Conservation (phyloP, 2,888 invertebrate genomes). For the Zeuzera pyrina region DNA sequence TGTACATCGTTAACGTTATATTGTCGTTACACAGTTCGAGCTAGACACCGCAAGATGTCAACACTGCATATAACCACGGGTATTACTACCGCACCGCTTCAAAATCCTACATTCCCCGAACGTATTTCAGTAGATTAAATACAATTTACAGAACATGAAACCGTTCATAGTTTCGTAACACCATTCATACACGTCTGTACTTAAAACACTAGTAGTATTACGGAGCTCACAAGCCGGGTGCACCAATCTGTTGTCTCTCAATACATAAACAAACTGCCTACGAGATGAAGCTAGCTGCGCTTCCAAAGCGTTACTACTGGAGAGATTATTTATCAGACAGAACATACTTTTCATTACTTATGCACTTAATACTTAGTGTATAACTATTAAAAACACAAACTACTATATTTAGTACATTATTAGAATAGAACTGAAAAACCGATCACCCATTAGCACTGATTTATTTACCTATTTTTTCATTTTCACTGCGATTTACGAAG, state of each 20-base stretch:
- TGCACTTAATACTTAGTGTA: background rate
- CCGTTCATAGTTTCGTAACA: conserved; percentile 34
- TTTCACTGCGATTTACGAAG: too few species aligned
- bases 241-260: conserved; percentile 67
- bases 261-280: conserved; percentile 67
- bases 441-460: too few species aligned
- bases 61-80: conserved; percentile 41
- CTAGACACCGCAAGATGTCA: conserved; percentile 26
- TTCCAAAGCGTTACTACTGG: conserved; percentile 19
- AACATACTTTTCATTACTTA: background rate
- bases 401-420: too few species aligned
- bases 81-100: conserved; percentile 14
- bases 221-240: conserved; percentile 54
- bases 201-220: conserved; percentile 40
- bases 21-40: background rate
- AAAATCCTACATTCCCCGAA: background rate
- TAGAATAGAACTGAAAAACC: too few species aligned
- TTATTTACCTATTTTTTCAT: too few species aligned
- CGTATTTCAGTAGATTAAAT: background rate
- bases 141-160: too few species aligned
- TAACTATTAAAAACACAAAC: too few species aligned
- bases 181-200: conserved; percentile 52
- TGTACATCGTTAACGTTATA: too few species aligned
- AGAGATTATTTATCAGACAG: background rate
- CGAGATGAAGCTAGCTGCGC: conserved; percentile 58